A percentile compares a stretch with the other conserved stretches of the same genome.
Conservation (phyloP, 2,888 invertebrate species). For the Nasonovia ribisnigri region DNA sequence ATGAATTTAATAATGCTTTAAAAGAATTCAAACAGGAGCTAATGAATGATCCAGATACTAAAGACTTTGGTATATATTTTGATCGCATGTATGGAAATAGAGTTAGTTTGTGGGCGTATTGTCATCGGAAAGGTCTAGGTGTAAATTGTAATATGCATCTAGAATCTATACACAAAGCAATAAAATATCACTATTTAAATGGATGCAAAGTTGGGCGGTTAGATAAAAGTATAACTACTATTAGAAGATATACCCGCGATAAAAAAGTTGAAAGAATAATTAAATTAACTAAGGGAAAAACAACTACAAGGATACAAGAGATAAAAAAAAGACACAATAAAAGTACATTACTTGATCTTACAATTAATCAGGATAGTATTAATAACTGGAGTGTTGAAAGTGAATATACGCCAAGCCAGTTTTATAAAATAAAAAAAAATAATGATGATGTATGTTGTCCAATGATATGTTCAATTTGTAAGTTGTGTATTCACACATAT, state of each 20-base stretch:
- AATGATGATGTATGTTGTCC: slow-evolving; percentile 25
- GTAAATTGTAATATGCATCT: slow-evolving; percentile 67
- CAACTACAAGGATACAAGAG: neutral
- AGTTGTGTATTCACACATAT: slow-evolving; percentile 7
- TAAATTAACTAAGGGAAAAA: neutral
- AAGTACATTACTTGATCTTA: slow-evolving; percentile 17
- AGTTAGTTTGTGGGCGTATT: slow-evolving; percentile 46
- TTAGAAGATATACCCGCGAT: slow-evolving; percentile 47
- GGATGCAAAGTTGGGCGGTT: slow-evolving; percentile 50
- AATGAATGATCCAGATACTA: slow-evolving; percentile 55
- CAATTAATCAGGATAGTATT: neutral
- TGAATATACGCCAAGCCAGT: slow-evolving; percentile 5
- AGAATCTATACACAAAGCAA: slow-evolving; percentile 66
- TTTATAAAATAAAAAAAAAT: neutral
- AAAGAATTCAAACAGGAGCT: neutral
- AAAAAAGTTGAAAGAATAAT: slow-evolving; percentile 25
- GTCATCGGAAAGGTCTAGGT: slow-evolving; percentile 63
- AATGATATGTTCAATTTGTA: neutral
- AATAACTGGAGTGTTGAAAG: slow-evolving; percentile 30
- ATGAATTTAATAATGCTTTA: neutral
- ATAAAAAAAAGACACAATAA: slow-evolving; percentile 10
- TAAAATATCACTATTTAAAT: slow-evolving; percentile 61
- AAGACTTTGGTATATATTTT: slow-evolving; percentile 66
- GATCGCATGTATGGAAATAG: slow-evolving; percentile 61
- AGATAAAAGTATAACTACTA: slow-evolving; percentile 56